A percentile compares a stretch with the other conserved stretches of the same genome.
These are phyloP conservation scores for Elysia crispata DNA, from an alignment of 2,888 invertebrate genomes.

Conservation along the genomic window DNA sequence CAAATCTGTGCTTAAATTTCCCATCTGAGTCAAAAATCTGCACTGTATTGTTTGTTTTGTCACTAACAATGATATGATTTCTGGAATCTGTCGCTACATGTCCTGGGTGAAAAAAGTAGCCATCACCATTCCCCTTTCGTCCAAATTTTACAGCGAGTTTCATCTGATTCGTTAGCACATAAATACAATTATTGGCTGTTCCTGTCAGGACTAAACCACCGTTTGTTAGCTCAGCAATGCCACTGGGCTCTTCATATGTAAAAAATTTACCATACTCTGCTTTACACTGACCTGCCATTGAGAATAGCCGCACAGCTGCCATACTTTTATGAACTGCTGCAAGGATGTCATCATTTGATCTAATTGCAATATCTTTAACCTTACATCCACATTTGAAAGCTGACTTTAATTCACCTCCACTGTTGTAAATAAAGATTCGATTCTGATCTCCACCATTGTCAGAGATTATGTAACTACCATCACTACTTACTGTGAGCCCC, in stretches of 20 bases:
- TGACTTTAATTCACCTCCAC: conserved; percentile 58
- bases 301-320: conserved; percentile 61
- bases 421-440: conserved; percentile 66
- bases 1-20: conserved; percentile 67
- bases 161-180: conserved; percentile 65
- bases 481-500: conserved; percentile 63
- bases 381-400: conserved; percentile 64
- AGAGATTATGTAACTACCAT: conserved; percentile 67
- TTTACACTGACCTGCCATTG: conserved; percentile 60
- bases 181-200: conserved; percentile 62
- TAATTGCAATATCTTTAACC: conserved; percentile 64
- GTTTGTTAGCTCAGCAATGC: conserved; percentile 60
- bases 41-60: conserved; percentile 66
- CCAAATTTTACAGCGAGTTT: conserved; percentile 70
- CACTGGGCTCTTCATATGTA: conserved; percentile 64
- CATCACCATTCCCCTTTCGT: conserved; percentile 67
- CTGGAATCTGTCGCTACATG: conserved; percentile 65
- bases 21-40: conserved; percentile 63
- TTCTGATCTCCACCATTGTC: conserved; percentile 63
- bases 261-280: conserved; percentile 65
- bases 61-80: conserved; percentile 69
- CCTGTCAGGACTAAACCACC: conserved; percentile 65
- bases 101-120: conserved; percentile 64
- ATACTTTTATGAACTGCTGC: conserved; percentile 63
- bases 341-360: conserved; percentile 61